A percentile compares a stretch with the other conserved stretches of the same genome.
Conservation (phyloP, 2,113 vertebrate genomes). For the Myotis yumanensis region DNA sequence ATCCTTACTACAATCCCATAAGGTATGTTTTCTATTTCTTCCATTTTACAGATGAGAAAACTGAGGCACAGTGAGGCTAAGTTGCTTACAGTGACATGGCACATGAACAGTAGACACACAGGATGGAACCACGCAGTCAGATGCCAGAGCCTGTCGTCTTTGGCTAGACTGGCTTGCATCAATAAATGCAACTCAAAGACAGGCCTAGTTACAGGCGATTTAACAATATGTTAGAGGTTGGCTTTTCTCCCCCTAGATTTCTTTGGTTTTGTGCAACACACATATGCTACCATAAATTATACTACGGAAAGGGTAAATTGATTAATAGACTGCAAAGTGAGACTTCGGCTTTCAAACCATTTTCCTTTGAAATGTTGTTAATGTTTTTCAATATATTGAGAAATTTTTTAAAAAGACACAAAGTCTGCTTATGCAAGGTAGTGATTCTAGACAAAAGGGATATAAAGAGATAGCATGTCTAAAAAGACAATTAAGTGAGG, state of each 20-base stretch:
- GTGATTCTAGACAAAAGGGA: not conserved
- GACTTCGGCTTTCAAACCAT: not conserved
- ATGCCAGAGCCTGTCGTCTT: not conserved
- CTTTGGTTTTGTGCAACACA: not conserved
- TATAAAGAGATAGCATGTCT: not conserved
- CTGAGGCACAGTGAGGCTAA: not conserved
- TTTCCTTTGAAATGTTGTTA: not conserved
- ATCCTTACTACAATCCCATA: not conserved
- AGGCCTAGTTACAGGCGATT: not conserved
- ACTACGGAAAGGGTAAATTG: not conserved
- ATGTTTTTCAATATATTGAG: not conserved
- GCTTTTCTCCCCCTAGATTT: not conserved
- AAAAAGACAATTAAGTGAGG: not conserved
- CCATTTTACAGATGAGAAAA: not conserved
- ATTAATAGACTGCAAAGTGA: not conserved
- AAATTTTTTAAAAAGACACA: not conserved
- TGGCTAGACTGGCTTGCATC: not conserved
- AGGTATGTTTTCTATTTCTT: not conserved
- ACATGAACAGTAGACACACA: not conserved
- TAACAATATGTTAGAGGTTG: not conserved
- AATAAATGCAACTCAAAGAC: not conserved
- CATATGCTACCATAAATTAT: not conserved
- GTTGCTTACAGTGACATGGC: not conserved
- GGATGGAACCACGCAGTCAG: not conserved
- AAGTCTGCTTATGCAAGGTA: not conserved